Evolutionary conservation across 64 coral and sea anemone genomes (phyloP).

Genomic region (Pocillopora damicornis): DNA sequence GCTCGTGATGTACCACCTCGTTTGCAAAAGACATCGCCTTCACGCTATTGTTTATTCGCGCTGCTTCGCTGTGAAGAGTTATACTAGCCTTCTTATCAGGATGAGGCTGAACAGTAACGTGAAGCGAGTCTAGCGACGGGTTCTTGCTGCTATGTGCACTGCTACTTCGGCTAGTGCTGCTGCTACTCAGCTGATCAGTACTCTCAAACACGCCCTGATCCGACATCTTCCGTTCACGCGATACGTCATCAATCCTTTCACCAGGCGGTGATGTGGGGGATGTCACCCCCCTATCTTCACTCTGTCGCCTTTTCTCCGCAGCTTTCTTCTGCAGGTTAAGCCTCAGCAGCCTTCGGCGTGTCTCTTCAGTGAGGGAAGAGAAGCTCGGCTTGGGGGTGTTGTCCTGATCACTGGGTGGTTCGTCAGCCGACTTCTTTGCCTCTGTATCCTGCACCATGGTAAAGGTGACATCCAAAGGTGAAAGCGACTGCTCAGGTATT

Average conservation of each 20-base stretch:
- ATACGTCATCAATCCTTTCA: conserved; percentile 33
- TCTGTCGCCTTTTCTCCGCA: conserved; percentile 74
- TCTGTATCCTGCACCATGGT: not conserved
- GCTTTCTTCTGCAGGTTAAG: conserved; percentile 90
- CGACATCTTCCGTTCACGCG: conserved; percentile 40
- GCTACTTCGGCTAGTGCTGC: conserved; percentile 72
- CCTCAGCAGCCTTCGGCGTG: conserved; percentile 68
- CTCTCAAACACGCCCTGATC: conserved; percentile 54
- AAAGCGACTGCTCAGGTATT: conserved; percentile 15
- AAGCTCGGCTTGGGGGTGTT: conserved; percentile 62
- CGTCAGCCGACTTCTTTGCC: conserved; percentile 18
- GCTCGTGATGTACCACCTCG: conserved; percentile 1
- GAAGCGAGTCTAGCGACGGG: conserved; percentile 80
- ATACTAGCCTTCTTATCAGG: conserved; percentile 19
- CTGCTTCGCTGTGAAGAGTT: conserved; percentile 20
- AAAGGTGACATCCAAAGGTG: conserved; percentile 8
- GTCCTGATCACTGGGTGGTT: not conserved
- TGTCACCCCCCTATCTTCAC: conserved; percentile 3
- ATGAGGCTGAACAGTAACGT: conserved; percentile 44
- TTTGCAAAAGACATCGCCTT: conserved; percentile 2
- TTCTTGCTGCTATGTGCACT: conserved; percentile 80
- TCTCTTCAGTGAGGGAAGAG: conserved; percentile 75
- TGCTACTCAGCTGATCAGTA: conserved; percentile 65
- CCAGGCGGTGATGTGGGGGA: not conserved
- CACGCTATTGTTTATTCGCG: not conserved